Evolutionary conservation across 2,113 vertebrate genomes (phyloP), one percentile per base, ranked within the genome.

Genomic region (Sylvietta virens): DNA sequence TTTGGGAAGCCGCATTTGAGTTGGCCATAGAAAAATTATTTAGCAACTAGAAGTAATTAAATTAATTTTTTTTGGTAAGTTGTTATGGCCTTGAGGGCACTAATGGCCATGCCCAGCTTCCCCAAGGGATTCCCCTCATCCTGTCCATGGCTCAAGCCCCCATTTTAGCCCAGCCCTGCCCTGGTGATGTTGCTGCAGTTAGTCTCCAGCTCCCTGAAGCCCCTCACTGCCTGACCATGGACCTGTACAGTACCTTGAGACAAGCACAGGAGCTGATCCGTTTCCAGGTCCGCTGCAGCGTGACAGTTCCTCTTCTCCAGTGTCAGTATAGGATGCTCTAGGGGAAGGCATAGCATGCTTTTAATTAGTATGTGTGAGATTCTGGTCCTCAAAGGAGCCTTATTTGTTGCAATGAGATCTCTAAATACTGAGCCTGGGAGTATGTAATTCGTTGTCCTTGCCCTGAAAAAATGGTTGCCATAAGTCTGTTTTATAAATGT

Each of bases 181-280:
- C 4, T 5, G 14, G 26, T 42, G 61, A 27, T 0, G 3, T 27
- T 39, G 30, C 24, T 39, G 19, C 44, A 58, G 42, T 40, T 4
- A 1, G n/a, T 60, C 24, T 61, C 27, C 51, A 48, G 37, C 48
- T 61, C 54, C 45, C 21, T 45, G 15, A 37, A 85, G 31, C n/a
- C 27, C 13, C 79, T 61, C 47, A 14, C 50, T 88, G 42, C 13
- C 40, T 5, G 6, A 37, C 37, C 8, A 3, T 2, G 13, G 42
- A 15, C 13, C 39, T 71, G 39, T 17, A 17, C 1, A 7, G 21
- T 28, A 47, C 33, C 60, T 79, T 67, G 65, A 78, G 33, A 39
- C 3, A 50, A 74, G 27, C 24, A 31, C 1, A 0, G 57, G 48
- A 48, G 4, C 5, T 80, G 40, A 35, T 51, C 37, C 17, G 7